These are phyloP conservation scores for Propsilocerus akamusi DNA, from an alignment of 1,140 invertebrate genomes.

Conservation along the genomic window DNA sequence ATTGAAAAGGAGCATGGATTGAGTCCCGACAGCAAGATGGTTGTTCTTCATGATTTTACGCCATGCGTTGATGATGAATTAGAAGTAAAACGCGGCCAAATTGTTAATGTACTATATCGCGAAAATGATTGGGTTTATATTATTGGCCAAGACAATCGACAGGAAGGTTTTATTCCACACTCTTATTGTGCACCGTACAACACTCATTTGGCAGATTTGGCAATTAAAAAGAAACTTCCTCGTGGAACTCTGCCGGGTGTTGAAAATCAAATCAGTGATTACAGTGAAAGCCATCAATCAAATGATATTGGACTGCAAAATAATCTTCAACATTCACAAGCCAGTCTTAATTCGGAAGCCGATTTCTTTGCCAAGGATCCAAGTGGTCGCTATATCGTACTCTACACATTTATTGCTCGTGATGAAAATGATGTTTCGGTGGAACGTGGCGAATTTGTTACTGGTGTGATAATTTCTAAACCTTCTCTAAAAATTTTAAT, in stretches of 20 bases:
- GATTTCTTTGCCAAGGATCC: constrained; percentile 72
- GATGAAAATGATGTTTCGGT: constrained; percentile 92
- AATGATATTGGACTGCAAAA: constrained; percentile 20
- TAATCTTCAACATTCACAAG: constrained; percentile 25
- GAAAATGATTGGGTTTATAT: constrained; percentile 97
- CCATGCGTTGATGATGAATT: constrained; percentile 90
- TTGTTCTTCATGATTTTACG: constrained; percentile 84
- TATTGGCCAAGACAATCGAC: constrained; percentile 66
- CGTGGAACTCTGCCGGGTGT: constrained; percentile 28
- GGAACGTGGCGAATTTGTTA: constrained; percentile 84
- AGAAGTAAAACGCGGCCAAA: constrained; percentile 43
- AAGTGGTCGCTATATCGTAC: constrained; percentile 72
- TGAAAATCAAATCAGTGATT: constrained; percentile 5
- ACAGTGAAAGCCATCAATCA: constrained; percentile 12
- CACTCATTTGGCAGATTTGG: constrained; percentile 54
- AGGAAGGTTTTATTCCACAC: constrained; percentile 88
- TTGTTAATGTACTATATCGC: constrained; percentile 81
- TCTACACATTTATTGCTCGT: constrained; percentile 81
- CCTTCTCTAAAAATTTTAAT: neutral
- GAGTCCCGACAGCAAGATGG: constrained; percentile 86
- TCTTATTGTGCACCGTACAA: constrained; percentile 79
- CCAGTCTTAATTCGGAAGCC: constrained; percentile 31
- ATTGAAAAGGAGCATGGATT: constrained; percentile 87
- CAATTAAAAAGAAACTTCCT: constrained; percentile 72
- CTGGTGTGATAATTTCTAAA: constrained; percentile 27